phyloP scores from a whole-genome alignment of 1,140 invertebrate species.

The Rhagoletis zephyria region DNA sequence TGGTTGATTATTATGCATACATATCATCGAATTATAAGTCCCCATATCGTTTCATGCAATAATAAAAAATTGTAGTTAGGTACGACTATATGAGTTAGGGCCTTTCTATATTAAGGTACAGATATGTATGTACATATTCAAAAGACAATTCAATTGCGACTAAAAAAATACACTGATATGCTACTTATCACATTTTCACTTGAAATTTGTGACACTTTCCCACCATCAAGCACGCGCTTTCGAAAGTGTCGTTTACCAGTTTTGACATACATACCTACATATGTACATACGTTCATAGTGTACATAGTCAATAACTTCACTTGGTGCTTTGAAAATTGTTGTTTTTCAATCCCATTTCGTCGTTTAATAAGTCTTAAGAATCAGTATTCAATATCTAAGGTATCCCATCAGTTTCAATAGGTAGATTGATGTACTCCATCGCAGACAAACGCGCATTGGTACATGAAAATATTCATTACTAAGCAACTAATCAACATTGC shows the following conservation, averaged over 20 bases:
- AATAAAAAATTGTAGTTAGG: too few species aligned
- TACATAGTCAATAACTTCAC: background rate
- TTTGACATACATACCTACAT: background rate
- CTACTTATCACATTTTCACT: too few species aligned
- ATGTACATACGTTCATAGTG: too few species aligned
- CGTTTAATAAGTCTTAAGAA: background rate
- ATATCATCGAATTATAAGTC: too few species aligned
- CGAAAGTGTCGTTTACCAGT: background rate
- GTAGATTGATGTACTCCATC: background rate
- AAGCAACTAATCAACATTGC: slow-evolving; percentile 45
- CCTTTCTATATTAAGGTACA: too few species aligned
- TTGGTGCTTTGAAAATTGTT: background rate
- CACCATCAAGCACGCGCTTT: background rate
- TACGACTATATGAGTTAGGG: too few species aligned
- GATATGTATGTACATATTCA: too few species aligned
- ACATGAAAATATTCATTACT: slow-evolving; percentile 27
- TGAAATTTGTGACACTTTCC: slow-evolving; percentile 8
- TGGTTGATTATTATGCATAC: too few species aligned
- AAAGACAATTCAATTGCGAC: too few species aligned
- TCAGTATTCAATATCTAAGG: slow-evolving; percentile 8
- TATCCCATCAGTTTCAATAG: background rate
- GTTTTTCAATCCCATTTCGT: too few species aligned
- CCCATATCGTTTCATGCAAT: too few species aligned
- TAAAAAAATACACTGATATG: too few species aligned
- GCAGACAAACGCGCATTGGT: background rate